A percentile compares a stretch with the other conserved stretches of the same genome.
Evolutionary conservation across 2,888 invertebrate species (phyloP).

Genomic region (Ennomos fuscantarius): DNA sequence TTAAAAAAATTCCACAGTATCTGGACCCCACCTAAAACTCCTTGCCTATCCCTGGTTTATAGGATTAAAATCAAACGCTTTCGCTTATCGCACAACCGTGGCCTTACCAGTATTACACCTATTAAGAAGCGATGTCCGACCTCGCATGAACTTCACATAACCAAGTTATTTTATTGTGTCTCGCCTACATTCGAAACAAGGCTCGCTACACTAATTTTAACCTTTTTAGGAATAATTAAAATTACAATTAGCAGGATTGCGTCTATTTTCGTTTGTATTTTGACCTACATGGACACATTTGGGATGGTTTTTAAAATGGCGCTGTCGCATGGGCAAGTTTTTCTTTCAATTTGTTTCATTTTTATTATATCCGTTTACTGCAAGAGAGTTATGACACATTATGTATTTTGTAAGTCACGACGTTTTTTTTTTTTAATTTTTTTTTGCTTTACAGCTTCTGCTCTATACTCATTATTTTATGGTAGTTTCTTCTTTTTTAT

Average conservation of each 20-base stretch:
- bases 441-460: no score
- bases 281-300: conserved; percentile 13
- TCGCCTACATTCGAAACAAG: conserved; percentile 38
- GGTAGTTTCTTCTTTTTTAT: no score
- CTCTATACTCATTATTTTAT: no score
- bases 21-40: no score
- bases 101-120: conserved; percentile 26
- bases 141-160: conserved; percentile 32
- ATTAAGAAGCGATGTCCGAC: conserved; percentile 34
- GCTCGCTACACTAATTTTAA: conserved; percentile 9
- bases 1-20: no score
- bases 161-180: conserved; percentile 33
- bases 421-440: no score
- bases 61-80: no score
- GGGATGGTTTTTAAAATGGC: not conserved
- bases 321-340: not conserved
- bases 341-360: not conserved
- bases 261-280: conserved; percentile 19
- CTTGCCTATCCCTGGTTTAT: no score
- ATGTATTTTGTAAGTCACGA: no score
- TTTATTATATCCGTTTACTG: no score
- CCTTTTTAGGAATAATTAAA: conserved; percentile 35
- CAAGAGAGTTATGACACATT: no score
- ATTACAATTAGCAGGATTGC: conserved; percentile 6
- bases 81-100: not conserved